A percentile compares a stretch with the other conserved stretches of the same genome.
Evolutionary conservation across 2,797 vertebrate species (phyloP).

Genomic region (Semaprochilodus insignis): DNA sequence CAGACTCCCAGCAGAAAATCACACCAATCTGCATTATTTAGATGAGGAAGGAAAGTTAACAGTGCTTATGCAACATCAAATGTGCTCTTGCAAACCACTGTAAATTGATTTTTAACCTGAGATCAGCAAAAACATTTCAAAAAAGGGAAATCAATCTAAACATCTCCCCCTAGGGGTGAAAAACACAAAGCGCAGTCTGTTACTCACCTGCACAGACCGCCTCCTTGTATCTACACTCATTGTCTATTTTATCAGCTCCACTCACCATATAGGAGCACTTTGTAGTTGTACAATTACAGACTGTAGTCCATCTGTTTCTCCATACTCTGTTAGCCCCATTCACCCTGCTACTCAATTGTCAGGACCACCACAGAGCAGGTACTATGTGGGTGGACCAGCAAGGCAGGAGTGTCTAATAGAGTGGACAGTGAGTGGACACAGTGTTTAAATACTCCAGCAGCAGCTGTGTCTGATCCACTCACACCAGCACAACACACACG

Average conservation of each 20-base stretch:
- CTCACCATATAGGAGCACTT: too few relatives aligned
- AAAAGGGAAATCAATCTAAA: constrained; percentile 2
- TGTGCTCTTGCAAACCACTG: background rate
- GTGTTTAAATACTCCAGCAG: too few relatives aligned
- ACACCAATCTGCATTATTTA: constrained; percentile 49
- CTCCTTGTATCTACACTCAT: background rate
- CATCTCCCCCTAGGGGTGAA: constrained; percentile 66
- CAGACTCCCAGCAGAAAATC: constrained; percentile 4
- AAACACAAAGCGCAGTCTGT: background rate
- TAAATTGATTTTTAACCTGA: background rate
- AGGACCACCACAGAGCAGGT: too few relatives aligned
- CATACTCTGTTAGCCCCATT: too few relatives aligned
- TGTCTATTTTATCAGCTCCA: too few relatives aligned
- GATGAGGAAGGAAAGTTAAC: constrained; percentile 10
- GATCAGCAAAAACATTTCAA: background rate
- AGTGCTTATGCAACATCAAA: background rate
- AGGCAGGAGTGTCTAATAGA: too few relatives aligned
- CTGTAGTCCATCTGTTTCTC: too few relatives aligned
- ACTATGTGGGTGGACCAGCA: too few relatives aligned
- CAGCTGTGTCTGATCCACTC: too few relatives aligned
- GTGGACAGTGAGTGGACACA: too few relatives aligned
- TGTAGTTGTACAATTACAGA: too few relatives aligned
- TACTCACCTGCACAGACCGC: background rate
- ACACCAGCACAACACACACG: too few relatives aligned
- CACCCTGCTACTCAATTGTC: background rate